phyloP scores from a whole-genome alignment of 2,113 vertebrate genomes.

The Gorilla gorilla region DNA sequence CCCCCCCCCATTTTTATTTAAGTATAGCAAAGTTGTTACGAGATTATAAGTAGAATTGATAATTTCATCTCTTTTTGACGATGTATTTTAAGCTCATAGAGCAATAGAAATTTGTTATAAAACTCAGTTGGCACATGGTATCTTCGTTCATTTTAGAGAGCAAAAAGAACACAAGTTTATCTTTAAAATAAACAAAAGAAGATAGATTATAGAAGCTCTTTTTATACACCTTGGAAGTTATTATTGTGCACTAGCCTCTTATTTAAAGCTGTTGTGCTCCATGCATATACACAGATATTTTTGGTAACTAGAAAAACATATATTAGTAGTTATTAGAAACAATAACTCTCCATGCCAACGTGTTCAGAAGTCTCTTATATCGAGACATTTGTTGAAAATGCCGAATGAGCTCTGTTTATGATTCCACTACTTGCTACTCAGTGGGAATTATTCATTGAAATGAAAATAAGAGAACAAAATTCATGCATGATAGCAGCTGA shows the following conservation, averaged over 20 bases:
- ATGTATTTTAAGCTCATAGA: not conserved
- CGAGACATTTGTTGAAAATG: constrained; percentile 5
- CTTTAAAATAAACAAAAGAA: constrained; percentile 31
- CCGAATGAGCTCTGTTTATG: not conserved
- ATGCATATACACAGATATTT: not conserved
- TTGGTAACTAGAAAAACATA: constrained; percentile 12
- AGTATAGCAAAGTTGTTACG: constrained; percentile 18
- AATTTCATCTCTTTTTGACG: not conserved
- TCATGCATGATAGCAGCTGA: not conserved
- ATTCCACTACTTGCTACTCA: constrained; percentile 4
- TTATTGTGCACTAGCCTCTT: not conserved
- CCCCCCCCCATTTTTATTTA: not conserved
- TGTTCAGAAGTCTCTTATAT: constrained; percentile 37
- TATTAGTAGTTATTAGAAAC: not conserved
- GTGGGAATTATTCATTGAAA: constrained; percentile 45
- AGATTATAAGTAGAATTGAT: constrained; percentile 12
- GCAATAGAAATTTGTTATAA: constrained; percentile 7
- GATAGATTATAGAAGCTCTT: not conserved
- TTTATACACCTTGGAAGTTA: not conserved
- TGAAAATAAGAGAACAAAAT: constrained; percentile 53
- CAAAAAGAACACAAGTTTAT: not conserved
- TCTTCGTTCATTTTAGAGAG: not conserved
- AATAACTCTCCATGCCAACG: not conserved
- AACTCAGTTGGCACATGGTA: not conserved
- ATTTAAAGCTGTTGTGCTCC: not conserved